These are phyloP conservation scores for Oceanites oceanicus DNA, from an alignment of 2,113 vertebrate species.

Conservation along the genomic window DNA sequence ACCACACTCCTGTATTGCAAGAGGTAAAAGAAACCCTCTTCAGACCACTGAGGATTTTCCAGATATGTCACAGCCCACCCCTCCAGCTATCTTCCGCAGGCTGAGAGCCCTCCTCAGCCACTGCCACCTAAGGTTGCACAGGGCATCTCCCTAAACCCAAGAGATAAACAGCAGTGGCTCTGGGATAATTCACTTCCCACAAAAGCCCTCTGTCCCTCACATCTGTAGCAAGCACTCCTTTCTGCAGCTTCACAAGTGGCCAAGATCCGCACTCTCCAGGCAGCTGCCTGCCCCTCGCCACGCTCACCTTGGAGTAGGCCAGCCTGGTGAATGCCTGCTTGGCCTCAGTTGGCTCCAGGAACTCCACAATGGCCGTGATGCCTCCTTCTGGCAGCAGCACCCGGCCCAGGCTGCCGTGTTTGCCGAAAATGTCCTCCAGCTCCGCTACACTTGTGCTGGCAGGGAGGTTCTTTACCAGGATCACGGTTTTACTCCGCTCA, in stretches of 20 bases:
- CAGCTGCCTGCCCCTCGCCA: neutral
- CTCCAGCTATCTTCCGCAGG: neutral
- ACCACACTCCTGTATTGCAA: neutral
- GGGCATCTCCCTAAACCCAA: neutral
- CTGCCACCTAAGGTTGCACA: neutral
- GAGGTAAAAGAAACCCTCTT: neutral
- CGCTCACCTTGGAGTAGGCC: constrained; percentile 89
- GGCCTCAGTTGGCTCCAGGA: constrained; percentile 89
- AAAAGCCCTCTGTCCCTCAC: neutral
- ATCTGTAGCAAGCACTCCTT: neutral
- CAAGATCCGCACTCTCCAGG: neutral
- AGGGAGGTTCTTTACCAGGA: constrained; percentile 94
- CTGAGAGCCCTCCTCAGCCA: neutral
- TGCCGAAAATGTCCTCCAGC: constrained; percentile 82
- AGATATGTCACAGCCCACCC: neutral
- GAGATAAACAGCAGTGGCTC: neutral
- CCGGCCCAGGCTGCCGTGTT: constrained; percentile 84
- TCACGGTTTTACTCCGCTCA: constrained; percentile 85
- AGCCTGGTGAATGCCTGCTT: constrained; percentile 88
- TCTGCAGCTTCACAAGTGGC: neutral
- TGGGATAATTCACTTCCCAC: neutral
- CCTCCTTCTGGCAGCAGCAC: constrained; percentile 90
- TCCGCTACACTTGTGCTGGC: constrained; percentile 71
- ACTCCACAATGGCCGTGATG: constrained; percentile 90
- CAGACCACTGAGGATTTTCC: neutral